Base-by-base conservation (phyloP, 2,797 vertebrate species). In the Aselliscus stoliczkanus region DNA sequence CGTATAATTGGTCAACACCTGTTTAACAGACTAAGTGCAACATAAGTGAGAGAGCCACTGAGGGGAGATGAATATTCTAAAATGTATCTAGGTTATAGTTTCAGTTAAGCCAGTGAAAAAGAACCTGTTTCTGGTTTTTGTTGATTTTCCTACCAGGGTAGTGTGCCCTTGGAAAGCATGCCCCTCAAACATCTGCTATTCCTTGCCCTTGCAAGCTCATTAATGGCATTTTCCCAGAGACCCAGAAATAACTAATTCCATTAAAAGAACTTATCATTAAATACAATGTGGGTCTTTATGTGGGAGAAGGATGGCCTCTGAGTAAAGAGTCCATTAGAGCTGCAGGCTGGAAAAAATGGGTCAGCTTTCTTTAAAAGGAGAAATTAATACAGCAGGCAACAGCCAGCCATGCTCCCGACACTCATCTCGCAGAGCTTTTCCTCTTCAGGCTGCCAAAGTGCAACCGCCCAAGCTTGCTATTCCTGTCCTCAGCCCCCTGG, bases 181-280 rank as follows among this genome's bases (percentile, higher is more conserved):
- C 25, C 65, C 52, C 75, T 42, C 20, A 7, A 18, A 77, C 73
- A 50, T 77, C 93, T 88, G 93, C 82, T 86, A 10, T 73, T 42
- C 88, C 83, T 52, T 88, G 72, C 23, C 20, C 88, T 90, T 75
- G 60, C 85, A 93, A 69, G 60, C 86, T 94, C 79, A 91, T 96
- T 96, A 95, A 91, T 89, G 70, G 12, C 90, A 25, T 81, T 93
- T 97, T 97, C 93, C 94, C 93, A 79, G 93, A 97, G 94, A 92
- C 85, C 88, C 82, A 96, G 95, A 97, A 97, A 97, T 96, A 97
- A 94, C 92, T 95, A 96, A 95, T 96, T 96, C 96, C 97, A 97
- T 95, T 96, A 96, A 95, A 95, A 50, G 93, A 86, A 60, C 94
- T 96, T 97, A 97, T 96, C 94, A 89, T 95, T 94, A 96, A 96